A percentile compares a stretch with the other conserved stretches of the same genome.
Evolutionary conservation across 1,140 invertebrate species (phyloP).

Genomic region (Rhizoglyphus robini): DNA sequence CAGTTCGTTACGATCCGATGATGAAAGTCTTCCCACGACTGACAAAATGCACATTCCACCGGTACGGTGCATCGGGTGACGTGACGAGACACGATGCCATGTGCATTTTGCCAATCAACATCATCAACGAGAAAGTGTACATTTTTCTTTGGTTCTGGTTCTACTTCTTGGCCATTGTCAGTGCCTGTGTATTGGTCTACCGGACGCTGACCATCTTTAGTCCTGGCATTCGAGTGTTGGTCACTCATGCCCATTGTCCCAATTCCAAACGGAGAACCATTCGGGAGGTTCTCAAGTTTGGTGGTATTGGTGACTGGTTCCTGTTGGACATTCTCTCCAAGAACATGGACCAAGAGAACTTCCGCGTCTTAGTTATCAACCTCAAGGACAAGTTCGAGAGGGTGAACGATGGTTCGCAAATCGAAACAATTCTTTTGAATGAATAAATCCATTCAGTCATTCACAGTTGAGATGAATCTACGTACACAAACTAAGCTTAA

Average conservation of each 20-base stretch:
- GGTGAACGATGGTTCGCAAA: slow-evolving; percentile 7
- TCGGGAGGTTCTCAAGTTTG: slow-evolving; percentile 7
- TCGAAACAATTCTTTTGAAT: too few relatives aligned
- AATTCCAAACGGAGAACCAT: slow-evolving; percentile 11
- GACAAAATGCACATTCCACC: slow-evolving; percentile 83
- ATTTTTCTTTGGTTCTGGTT: too few relatives aligned
- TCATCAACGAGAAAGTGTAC: too few relatives aligned
- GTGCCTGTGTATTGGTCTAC: slow-evolving; percentile 55
- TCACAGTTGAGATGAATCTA: too few relatives aligned
- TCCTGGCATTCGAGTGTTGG: slow-evolving; percentile 8
- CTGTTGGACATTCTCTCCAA: slow-evolving; percentile 64
- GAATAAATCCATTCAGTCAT: too few relatives aligned
- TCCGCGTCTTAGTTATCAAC: slow-evolving; percentile 20
- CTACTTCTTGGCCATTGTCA: slow-evolving; percentile 50
- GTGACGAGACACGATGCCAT: slow-evolving; percentile 54
- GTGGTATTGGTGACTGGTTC: slow-evolving; percentile 65
- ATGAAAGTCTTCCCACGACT: slow-evolving; percentile 62
- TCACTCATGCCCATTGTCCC: slow-evolving; percentile 19
- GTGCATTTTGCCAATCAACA: too few relatives aligned
- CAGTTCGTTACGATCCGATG: slow-evolving; percentile 41
- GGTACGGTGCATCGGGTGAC: slow-evolving; percentile 57
- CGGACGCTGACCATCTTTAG: slow-evolving; percentile 53
- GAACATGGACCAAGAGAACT: slow-evolving; percentile 51
- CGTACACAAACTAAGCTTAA: too few relatives aligned
- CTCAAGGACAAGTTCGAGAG: not conserved